Conservation (phyloP, 1,140 invertebrate species). For the Hormaphis cornu region DNA sequence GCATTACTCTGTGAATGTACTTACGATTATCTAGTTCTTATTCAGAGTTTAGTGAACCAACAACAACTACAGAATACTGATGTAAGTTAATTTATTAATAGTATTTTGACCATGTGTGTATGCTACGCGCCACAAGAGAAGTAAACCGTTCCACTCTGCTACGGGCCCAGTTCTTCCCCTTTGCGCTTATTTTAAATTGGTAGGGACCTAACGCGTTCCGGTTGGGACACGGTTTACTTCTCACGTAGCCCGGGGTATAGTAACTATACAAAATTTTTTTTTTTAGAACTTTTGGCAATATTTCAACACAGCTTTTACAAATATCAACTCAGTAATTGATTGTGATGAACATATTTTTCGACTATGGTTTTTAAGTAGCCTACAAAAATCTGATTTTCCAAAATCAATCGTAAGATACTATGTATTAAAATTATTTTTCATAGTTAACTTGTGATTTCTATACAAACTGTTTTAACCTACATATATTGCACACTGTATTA, state of each 20-base stretch:
- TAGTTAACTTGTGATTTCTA: too few relatives aligned
- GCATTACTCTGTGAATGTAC: constrained; percentile 23
- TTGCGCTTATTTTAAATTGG: too few relatives aligned
- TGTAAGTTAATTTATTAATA: constrained; percentile 6
- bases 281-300: constrained; percentile 25
- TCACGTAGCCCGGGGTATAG: too few relatives aligned
- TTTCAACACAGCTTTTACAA: background rate
- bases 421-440: background rate
- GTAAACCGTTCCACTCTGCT: too few relatives aligned
- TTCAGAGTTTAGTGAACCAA: constrained; percentile 5
- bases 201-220: too few relatives aligned
- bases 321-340: background rate
- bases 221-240: too few relatives aligned
- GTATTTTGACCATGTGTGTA: too few relatives aligned
- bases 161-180: too few relatives aligned
- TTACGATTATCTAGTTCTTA: constrained; percentile 3
- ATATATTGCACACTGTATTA: background rate
- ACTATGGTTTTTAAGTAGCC: constrained; percentile 15
- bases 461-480: too few relatives aligned
- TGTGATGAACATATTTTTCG: constrained; percentile 19
- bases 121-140: too few relatives aligned
- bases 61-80: constrained; percentile 6
- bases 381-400: background rate
- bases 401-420: constrained; percentile 8
- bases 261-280: background rate